Conservation (phyloP, 2,888 invertebrate genomes). For the Rapana venosa region DNA sequence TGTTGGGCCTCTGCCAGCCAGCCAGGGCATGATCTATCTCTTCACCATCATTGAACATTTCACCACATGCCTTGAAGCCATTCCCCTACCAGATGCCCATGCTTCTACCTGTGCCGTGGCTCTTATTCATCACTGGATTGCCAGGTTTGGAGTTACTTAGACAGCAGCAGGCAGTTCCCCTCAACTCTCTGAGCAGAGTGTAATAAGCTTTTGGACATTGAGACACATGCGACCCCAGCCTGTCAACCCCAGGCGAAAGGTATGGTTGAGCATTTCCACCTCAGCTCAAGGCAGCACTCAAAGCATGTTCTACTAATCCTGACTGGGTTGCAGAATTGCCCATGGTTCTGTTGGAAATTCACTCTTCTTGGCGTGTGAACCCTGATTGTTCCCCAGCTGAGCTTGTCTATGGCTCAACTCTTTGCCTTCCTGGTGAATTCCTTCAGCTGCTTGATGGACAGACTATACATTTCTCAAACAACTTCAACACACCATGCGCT, state of each 20-base stretch:
- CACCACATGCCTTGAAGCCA: slow-evolving; percentile 36
- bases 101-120: slow-evolving; percentile 36
- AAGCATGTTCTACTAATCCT: slow-evolving; percentile 23
- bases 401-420: slow-evolving; percentile 40
- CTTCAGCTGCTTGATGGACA: slow-evolving; percentile 22
- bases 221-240: slow-evolving; percentile 20
- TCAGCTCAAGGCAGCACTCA: slow-evolving; percentile 31
- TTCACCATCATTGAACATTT: slow-evolving; percentile 42
- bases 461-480: slow-evolving; percentile 38
- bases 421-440: slow-evolving; percentile 39
- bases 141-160: slow-evolving; percentile 42
- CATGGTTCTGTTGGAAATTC: slow-evolving; percentile 34
- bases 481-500: slow-evolving; percentile 40
- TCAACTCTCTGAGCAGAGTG: too few relatives aligned
- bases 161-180: slow-evolving; percentile 32
- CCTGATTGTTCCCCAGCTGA: slow-evolving; percentile 39
- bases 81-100: slow-evolving; percentile 42
- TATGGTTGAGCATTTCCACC: slow-evolving; percentile 44
- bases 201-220: slow-evolving; percentile 35
- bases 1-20: slow-evolving; percentile 40
- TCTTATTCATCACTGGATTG: slow-evolving; percentile 42
- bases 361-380: slow-evolving; percentile 34
- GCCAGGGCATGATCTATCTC: slow-evolving; percentile 37
- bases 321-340: slow-evolving; percentile 27
- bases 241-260: slow-evolving; percentile 41